Conservation (phyloP, 2,888 invertebrate genomes). For the Cynaeus angustus region DNA sequence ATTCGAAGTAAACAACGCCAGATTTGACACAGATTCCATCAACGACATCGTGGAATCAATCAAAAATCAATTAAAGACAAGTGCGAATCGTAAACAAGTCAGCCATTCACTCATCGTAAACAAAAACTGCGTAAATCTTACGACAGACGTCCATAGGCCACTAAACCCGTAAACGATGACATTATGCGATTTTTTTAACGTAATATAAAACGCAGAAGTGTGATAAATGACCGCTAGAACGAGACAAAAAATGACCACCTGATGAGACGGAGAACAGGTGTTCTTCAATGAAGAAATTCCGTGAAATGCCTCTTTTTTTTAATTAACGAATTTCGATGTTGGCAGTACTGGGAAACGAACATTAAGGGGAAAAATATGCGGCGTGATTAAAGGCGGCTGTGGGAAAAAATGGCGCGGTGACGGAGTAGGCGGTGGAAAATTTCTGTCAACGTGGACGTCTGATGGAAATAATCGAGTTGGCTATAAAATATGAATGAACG, state of each 20-base stretch:
- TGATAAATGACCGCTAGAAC: slow-evolving; percentile 16
- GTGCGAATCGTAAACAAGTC: slow-evolving; percentile 17
- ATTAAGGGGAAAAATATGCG: not conserved
- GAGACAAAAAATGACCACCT: slow-evolving; percentile 24
- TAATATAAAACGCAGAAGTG: slow-evolving; percentile 31
- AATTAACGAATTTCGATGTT: slow-evolving; percentile 4
- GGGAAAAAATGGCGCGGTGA: not conserved
- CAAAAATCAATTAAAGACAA: slow-evolving; percentile 1
- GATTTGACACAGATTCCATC: not conserved
- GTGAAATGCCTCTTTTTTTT: slow-evolving; percentile 8
- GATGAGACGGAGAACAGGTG: slow-evolving; percentile 30
- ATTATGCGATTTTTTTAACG: slow-evolving; percentile 26
- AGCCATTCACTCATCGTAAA: slow-evolving; percentile 1
- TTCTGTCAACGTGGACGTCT: not conserved
- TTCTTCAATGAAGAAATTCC: slow-evolving; percentile 22
- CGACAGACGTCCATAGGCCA: slow-evolving; percentile 33
- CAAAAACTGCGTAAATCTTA: slow-evolving; percentile 30
- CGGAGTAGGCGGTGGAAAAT: slow-evolving; percentile 13
- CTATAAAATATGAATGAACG: not conserved
- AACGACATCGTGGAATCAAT: no score
- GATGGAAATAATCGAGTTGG: not conserved
- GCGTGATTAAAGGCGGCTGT: slow-evolving; percentile 1
- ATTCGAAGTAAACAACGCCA: not conserved
- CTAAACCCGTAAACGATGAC: slow-evolving; percentile 42
- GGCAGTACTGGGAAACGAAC: slow-evolving; percentile 2